A percentile compares a stretch with the other conserved stretches of the same genome.
phyloP scores from a whole-genome alignment of 2,797 vertebrate species.

The Notamacropus eugenii region DNA sequence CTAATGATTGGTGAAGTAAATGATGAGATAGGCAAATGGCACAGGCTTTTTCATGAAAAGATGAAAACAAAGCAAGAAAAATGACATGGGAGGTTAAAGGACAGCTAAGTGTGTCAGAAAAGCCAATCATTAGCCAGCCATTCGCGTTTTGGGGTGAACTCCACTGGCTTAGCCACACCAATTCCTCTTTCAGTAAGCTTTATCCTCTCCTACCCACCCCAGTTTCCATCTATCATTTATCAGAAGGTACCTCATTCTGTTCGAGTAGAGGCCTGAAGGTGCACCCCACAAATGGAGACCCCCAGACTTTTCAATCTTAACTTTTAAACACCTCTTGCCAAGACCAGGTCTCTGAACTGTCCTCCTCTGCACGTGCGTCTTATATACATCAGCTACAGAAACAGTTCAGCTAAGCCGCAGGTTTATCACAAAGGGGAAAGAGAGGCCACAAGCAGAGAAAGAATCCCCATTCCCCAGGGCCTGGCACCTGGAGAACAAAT shows the following conservation, averaged over 20 bases:
- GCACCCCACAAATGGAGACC: neutral
- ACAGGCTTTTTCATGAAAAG: conserved; percentile 29
- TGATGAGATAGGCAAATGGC: conserved; percentile 45
- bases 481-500: conserved; percentile 37
- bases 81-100: neutral
- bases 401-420: neutral
- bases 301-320: neutral
- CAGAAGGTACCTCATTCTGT: neutral
- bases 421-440: neutral
- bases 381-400: neutral
- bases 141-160: conserved; percentile 52
- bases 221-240: neutral
- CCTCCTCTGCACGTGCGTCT: neutral
- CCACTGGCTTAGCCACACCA: neutral
- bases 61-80: conserved; percentile 9
- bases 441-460: neutral
- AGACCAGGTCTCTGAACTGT: neutral
- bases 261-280: neutral
- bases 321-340: neutral
- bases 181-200: neutral
- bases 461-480: conserved; percentile 10
- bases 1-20: neutral
- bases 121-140: neutral
- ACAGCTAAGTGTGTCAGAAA: neutral
- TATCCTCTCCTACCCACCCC: neutral